Base-by-base conservation (phyloP, 2,888 invertebrate species). In the Macaria liturata region DNA sequence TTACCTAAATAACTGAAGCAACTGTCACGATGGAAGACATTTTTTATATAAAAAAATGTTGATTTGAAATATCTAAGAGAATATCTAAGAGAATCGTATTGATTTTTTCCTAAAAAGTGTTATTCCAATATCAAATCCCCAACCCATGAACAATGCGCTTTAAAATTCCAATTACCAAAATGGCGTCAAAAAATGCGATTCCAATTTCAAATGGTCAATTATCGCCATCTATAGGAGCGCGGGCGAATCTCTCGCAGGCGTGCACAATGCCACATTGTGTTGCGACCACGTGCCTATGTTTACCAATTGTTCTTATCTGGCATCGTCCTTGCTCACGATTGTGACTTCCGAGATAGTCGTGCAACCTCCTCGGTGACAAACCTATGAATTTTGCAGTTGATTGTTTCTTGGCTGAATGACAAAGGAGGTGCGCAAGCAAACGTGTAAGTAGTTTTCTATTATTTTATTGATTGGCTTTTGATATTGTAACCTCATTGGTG, bases 231-330 rank as follows among this genome's bases (percentile, higher is more conserved):
- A 54, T 44, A 52, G 48, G 45, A 44, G 57, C 52, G 51, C 44
- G 30, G 37, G 49, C 58, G 57, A 49, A 49, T 53, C 59, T 54
- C 44, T 54, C 44, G 58, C 64, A 65, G 66, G 65, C 70, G 69
- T 69, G 46, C 50, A 68, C 69, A 81, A 82, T 83, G 77, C 78
- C 32, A 64, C 64, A 66, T 68, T 78, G 80, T 69, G 58, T 63
- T 7, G 48, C 9, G 57, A 56, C 72, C 82, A 82, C 82, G 82
- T 80, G 81, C 69, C 75, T 76, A 77, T 83, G 70, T 70, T 70
- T 70, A 69, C 83, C 81, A 78, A 83, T 82, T 81, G 83, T 81
- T 60, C 59, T 55, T 81, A 77, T 78, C 80, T 78, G 75, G 78
- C 69, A 72, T 65, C 68, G 83, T 82, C 83, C 83, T 83, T 82